Conservation (phyloP, 2,797 vertebrate species). For the Eulemur rubriventer region DNA sequence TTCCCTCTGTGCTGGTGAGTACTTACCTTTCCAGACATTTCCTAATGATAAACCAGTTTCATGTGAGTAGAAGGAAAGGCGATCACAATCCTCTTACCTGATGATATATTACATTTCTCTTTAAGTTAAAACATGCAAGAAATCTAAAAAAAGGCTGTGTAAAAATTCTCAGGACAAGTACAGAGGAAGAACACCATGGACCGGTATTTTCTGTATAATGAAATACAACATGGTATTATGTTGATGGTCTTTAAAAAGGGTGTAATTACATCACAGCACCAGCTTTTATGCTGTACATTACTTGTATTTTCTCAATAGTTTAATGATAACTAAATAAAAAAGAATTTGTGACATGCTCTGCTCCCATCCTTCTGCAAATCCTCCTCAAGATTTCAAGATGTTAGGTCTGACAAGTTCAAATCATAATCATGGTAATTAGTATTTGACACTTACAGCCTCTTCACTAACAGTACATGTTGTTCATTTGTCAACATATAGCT, state of each 20-base stretch:
- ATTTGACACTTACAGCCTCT: slow-evolving; percentile 77
- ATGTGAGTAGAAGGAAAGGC: neutral
- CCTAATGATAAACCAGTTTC: slow-evolving; percentile 4
- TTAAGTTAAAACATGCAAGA: neutral
- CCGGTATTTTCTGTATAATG: neutral
- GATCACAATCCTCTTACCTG: neutral
- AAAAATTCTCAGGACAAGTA: neutral
- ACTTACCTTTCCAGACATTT: neutral
- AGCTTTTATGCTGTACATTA: neutral
- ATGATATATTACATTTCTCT: neutral
- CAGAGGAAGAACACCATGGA: neutral
- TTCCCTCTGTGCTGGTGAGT: neutral
- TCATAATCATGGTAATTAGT: slow-evolving; percentile 78
- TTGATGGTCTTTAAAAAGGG: neutral
- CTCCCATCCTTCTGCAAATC: slow-evolving; percentile 53
- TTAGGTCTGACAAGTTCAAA: slow-evolving; percentile 77
- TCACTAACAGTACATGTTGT: slow-evolving; percentile 74
- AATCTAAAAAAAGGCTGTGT: neutral
- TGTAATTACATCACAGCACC: neutral
- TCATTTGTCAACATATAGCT: slow-evolving; percentile 80
- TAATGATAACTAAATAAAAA: slow-evolving; percentile 50
- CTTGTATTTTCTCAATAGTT: neutral
- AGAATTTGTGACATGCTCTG: neutral
- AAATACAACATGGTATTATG: neutral
- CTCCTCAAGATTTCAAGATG: slow-evolving; percentile 74